A percentile compares a stretch with the other conserved stretches of the same genome.
These are phyloP conservation scores for Lithophane leautieri DNA, from an alignment of 2,888 invertebrate genomes.

Conservation along the genomic window DNA sequence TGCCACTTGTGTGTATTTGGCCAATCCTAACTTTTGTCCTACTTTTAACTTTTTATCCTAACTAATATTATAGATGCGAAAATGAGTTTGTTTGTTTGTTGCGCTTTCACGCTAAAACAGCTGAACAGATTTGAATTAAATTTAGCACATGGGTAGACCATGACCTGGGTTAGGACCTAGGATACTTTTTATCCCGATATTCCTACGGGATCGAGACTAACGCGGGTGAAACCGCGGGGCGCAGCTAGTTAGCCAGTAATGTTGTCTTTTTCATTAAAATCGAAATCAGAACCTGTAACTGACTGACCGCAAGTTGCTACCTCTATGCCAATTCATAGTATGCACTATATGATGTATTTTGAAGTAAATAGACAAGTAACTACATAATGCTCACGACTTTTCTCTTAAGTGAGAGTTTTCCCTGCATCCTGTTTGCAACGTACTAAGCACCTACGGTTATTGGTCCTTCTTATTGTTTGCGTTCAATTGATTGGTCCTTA, in stretches of 20 bases:
- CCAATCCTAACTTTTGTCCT: neutral
- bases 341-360: neutral
- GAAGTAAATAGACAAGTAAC: neutral
- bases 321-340: neutral
- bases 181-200: too few species aligned
- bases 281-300: neutral
- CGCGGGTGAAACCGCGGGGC: too few species aligned
- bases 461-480: neutral
- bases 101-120: too few species aligned
- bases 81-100: too few species aligned
- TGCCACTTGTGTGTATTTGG: neutral
- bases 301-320: neutral
- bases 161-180: too few species aligned
- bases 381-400: neutral
- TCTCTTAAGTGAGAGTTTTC: slow-evolving; percentile 12
- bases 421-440: neutral
- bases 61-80: too few species aligned
- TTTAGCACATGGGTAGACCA: too few species aligned
- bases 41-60: too few species aligned
- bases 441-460: neutral
- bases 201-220: too few species aligned
- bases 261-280: neutral
- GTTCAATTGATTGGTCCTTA: neutral
- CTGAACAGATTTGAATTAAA: too few species aligned
- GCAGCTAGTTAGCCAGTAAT: neutral